Conservation (phyloP, 2,888 invertebrate species). For the Tuta absoluta region DNA sequence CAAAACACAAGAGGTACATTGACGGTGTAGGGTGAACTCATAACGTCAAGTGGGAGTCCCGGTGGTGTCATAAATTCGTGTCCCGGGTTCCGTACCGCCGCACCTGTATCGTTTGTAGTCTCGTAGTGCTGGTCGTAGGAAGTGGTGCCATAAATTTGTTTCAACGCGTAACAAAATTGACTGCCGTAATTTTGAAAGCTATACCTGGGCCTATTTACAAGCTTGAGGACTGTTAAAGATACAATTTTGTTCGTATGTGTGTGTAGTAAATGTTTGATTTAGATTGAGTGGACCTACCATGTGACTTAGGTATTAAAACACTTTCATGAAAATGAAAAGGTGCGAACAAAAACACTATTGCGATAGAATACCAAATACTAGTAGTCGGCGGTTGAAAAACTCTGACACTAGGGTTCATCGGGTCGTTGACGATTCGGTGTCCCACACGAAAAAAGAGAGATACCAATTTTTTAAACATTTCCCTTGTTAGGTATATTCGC, state of each 20-base stretch:
- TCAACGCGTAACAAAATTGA: constrained; percentile 12
- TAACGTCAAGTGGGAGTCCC: constrained; percentile 10
- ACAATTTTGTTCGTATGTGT: background rate
- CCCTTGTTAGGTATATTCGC: too few relatives aligned
- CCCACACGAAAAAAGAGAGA: too few relatives aligned
- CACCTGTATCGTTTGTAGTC: constrained; percentile 1
- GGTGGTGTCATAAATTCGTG: background rate
- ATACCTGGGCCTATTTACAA: constrained; percentile 7
- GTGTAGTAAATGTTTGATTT: background rate
- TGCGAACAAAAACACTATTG: too few relatives aligned
- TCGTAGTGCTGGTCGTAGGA: constrained; percentile 2
- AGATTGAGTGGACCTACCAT: too few relatives aligned
- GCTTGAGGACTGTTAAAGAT: background rate
- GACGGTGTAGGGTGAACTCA: background rate
- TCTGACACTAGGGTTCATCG: too few relatives aligned
- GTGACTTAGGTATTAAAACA: too few relatives aligned
- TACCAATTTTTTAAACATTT: too few relatives aligned
- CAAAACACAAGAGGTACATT: too few relatives aligned
- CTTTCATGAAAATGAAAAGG: too few relatives aligned
- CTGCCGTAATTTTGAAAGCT: constrained; percentile 14
- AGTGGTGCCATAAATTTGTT: constrained; percentile 11
- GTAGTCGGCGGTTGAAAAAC: too few relatives aligned
- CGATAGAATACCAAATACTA: too few relatives aligned
- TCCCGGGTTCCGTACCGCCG: constrained; percentile 7
- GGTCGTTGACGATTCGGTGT: too few relatives aligned